Evolutionary conservation across 1,140 invertebrate species (phyloP), one percentile per base, ranked within the genome.

Genomic region (Branchinecta lindahli): DNA sequence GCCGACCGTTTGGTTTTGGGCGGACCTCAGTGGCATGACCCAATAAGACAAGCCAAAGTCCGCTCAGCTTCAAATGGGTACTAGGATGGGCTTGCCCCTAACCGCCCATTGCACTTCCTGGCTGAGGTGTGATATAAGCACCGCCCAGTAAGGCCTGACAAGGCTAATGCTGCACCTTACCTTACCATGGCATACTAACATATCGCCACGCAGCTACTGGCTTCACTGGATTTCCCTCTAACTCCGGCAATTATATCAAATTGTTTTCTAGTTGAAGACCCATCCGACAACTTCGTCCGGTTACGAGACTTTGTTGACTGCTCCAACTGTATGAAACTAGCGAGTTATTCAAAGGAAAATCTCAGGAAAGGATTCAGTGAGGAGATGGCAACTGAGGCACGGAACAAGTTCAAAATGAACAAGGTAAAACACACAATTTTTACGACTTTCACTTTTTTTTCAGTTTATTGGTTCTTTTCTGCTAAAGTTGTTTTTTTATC

Each of bases 291-390:
- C 61, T 96, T 96, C 76, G 87, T 92, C 78, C 81, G 87, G 66
- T 80, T 96, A 69, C 83, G 94, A 75, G 93, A 97, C 80, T 95
- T 85, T 82, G 88, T 96, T 1, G 94, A 96, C 79, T 83, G 84
- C 8, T 83, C 84, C 73, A 87, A 90, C 76, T 92, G 90, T 75
- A 78, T 82, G 73, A 79, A 82, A 15, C 78, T 96, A 3, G 78
- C 84, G 15, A 84, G 84, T 69, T 96, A 88, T 76, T 77, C 84
- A 20, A 80, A 82, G 52, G 81, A 85, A 9, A 84, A 84, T 72
- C 77, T 96, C 5, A 75, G 80, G 8, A 81, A 87, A 75, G 90
- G 91, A 5, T 95, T 91, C 75, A 84, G 80, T 66, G 80, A 85
- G 70, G 84, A 86, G 52, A 95, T 96, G 91, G 82, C 82, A 0